Evolutionary conservation across 2,113 vertebrate species (phyloP).

Genomic region (Chloropsis hardwickii): DNA sequence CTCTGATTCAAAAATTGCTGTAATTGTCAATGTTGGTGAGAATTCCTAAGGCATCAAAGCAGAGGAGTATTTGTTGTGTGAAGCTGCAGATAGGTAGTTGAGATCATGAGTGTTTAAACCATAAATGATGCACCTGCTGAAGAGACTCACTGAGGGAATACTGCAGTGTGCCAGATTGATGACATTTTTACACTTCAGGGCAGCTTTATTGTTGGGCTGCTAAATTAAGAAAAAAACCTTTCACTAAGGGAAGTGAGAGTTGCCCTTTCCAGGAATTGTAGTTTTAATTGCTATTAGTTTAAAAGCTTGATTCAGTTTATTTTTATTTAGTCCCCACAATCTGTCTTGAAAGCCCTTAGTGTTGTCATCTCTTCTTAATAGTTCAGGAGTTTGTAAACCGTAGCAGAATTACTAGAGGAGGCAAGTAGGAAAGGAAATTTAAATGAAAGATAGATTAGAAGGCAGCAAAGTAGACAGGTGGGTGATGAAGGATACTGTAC

Average conservation of each 20-base stretch:
- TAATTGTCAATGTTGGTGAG: slow-evolving; percentile 49
- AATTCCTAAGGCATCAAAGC: slow-evolving; percentile 8
- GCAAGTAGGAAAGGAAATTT: neutral
- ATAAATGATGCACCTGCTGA: neutral
- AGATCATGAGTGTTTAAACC: neutral
- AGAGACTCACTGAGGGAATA: neutral
- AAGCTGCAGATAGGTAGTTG: neutral
- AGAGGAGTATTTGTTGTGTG: neutral
- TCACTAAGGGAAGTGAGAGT: neutral
- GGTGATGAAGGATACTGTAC: neutral
- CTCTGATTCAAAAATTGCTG: slow-evolving; percentile 57
- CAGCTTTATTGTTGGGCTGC: neutral
- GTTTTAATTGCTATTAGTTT: neutral
- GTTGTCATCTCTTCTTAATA: neutral
- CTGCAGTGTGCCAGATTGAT: neutral
- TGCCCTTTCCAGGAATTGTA: neutral
- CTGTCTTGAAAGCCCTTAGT: neutral
- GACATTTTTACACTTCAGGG: neutral
- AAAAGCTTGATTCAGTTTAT: neutral
- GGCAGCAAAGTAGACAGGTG: neutral
- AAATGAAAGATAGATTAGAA: neutral
- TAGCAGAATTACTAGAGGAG: neutral
- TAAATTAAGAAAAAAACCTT: neutral
- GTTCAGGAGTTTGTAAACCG: neutral
- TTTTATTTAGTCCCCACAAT: neutral